Base-by-base conservation (phyloP, 2,888 invertebrate genomes). In the Epinotia ramella region DNA sequence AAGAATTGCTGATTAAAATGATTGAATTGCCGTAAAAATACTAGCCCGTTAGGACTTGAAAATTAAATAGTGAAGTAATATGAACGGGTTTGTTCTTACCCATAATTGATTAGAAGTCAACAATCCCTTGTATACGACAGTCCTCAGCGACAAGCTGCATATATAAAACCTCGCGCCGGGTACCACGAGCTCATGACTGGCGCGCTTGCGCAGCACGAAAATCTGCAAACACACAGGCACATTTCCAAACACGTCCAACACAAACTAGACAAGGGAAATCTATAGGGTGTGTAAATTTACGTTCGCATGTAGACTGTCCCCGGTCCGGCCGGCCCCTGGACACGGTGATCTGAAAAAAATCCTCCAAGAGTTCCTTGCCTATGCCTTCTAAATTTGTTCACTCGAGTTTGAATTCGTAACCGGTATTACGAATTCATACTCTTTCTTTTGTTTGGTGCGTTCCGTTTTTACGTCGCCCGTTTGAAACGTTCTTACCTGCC, bases 51-150 rank as follows among this genome's bases (percentile, higher is more conserved):
- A 53, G 16, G 13, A n/a, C n/a, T 53, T 53, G 49, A 53, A 49
- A 53, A 13, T 53, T 4, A 2, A 53, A 53, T n/a, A 53, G 6
- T 53, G 53, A 53, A n/a, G 53, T n/a, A 7, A 6, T n/a, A 49
- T 3, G 1, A 49, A 49, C 33, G 40, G n/a, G n/a, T 53, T 53
- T 53, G n/a, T 7, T n/a, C 87, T 88, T 59, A 96, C 95, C 97
- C 97, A 98, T 87, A 99, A 93, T 91, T 99, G 99, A 88, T 98
- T 97, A 0, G 99, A 98, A 49, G 99, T 99, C 82, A 99, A 96
- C 87, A 99, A 97, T 57, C 99, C 99, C 95, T 99, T 99, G 95
- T 99, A 99, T 49, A 99, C 99, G 78, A 99, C 95, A 12, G 97
- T 98, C 84, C 96, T 96, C 70, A 98, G 94, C 33, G 98, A 98